phyloP scores from a whole-genome alignment of 1,140 invertebrate genomes.

The Caenorhabditis brenneri region DNA sequence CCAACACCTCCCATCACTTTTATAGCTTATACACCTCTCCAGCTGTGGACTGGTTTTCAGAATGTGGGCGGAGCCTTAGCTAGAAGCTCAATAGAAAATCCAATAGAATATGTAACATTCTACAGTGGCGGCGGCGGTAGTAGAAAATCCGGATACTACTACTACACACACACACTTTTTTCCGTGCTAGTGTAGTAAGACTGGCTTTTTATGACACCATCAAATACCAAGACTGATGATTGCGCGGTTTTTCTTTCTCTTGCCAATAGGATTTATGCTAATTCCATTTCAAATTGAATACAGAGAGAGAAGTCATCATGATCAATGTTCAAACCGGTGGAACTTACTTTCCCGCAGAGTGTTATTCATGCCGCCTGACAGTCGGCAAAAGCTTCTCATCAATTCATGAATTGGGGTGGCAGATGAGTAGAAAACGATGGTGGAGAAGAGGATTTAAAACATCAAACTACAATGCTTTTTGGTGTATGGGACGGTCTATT shows the following conservation, averaged over 20 bases:
- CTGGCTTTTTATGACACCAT: constrained; percentile 30
- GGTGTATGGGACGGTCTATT: too few species aligned
- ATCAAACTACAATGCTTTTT: too few species aligned
- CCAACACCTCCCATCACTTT: not conserved
- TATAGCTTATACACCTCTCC: not conserved
- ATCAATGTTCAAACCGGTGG: constrained; percentile 18
- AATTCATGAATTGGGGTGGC: too few species aligned
- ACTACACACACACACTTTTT: not conserved
- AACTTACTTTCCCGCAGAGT: not conserved
- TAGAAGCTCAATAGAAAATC: not conserved
- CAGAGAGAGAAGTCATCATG: not conserved
- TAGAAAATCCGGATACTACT: constrained; percentile 7
- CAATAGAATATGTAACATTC: not conserved
- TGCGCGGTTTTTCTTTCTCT: not conserved
- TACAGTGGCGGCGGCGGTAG: not conserved
- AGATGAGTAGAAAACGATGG: too few species aligned
- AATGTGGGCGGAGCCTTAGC: not conserved
- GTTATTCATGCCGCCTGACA: too few species aligned
- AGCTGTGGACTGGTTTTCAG: too few species aligned
- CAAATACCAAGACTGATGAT: not conserved
- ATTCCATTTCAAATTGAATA: not conserved
- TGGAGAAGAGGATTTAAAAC: too few species aligned
- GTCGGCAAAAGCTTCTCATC: too few species aligned
- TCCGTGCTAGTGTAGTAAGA: not conserved
- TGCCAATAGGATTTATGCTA: constrained; percentile 40